Evolutionary conservation across 2,888 invertebrate species (phyloP).

Genomic region (Cryptus viduatorius): DNA sequence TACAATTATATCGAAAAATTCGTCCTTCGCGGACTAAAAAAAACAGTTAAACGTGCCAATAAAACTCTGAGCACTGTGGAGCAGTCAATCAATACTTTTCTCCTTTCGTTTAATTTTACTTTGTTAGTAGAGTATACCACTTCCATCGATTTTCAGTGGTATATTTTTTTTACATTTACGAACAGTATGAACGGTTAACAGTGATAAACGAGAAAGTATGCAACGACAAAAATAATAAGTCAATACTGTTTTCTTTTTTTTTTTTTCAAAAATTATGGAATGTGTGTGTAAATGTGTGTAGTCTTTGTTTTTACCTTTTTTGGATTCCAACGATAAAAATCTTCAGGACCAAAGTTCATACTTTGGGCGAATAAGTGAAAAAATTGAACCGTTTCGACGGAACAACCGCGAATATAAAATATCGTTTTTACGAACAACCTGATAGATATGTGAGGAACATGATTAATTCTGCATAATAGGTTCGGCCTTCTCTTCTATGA

Average conservation of each 20-base stretch:
- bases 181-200: slow-evolving; percentile 64
- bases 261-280: slow-evolving; percentile 41
- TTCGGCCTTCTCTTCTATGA: neutral
- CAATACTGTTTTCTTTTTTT: slow-evolving; percentile 55
- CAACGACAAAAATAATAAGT: slow-evolving; percentile 36
- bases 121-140: slow-evolving; percentile 3
- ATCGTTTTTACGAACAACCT: slow-evolving; percentile 54
- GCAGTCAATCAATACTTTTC: slow-evolving; percentile 48
- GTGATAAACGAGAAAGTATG: slow-evolving; percentile 59
- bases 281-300: slow-evolving; percentile 42
- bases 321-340: neutral
- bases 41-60: slow-evolving; percentile 35
- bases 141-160: neutral
- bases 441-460: slow-evolving; percentile 62
- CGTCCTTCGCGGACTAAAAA: neutral
- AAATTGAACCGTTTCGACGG: neutral
- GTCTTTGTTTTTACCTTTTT: slow-evolving; percentile 24
- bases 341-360: neutral
- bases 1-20: neutral
- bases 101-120: slow-evolving; percentile 8
- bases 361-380: neutral
- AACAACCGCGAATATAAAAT: slow-evolving; percentile 22
- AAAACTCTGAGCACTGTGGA: slow-evolving; percentile 46
- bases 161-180: neutral
- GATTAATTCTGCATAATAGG: slow-evolving; percentile 53